Percentiles rank a stretch among this genome's conserved stretches.
Evolutionary conservation across 2,888 invertebrate species (phyloP).

Genomic region (Sipha maydis): DNA sequence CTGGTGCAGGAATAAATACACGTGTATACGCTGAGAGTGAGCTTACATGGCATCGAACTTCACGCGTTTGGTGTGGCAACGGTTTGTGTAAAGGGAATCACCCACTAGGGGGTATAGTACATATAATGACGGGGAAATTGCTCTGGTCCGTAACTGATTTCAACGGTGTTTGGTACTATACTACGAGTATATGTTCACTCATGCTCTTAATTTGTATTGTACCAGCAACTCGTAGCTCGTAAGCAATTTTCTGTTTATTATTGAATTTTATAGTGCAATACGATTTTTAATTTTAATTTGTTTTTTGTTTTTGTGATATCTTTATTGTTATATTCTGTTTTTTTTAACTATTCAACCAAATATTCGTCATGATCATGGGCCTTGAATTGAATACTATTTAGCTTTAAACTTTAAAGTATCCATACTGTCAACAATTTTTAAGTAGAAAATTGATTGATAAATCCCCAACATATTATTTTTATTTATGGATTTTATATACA

Average conservation of each 20-base stretch:
- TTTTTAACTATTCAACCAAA: background rate
- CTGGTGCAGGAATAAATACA: conserved; percentile 41
- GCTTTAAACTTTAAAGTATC: too few relatives aligned
- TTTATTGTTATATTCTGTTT: background rate
- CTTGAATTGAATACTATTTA: too few relatives aligned
- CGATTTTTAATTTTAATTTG: background rate
- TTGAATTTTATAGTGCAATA: background rate
- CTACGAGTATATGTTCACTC: too few relatives aligned
- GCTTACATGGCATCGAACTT: conserved; percentile 16
- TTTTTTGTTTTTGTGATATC: background rate
- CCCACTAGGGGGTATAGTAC: conserved; percentile 32
- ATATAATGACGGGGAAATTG: conserved; percentile 51
- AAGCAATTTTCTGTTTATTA: background rate
- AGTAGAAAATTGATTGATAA: too few relatives aligned
- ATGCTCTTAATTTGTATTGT: background rate
- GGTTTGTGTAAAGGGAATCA: background rate
- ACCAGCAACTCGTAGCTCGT: background rate
- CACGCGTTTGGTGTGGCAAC: conserved; percentile 9
- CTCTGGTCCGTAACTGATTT: conserved; percentile 45
- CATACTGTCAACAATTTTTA: too few relatives aligned
- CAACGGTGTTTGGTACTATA: background rate
- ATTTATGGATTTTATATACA: background rate
- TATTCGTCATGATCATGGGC: too few relatives aligned
- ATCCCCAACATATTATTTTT: background rate
- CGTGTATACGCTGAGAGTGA: background rate